phyloP scores from a whole-genome alignment of 2,797 vertebrate genomes.

The Halcyon chelicuti region DNA sequence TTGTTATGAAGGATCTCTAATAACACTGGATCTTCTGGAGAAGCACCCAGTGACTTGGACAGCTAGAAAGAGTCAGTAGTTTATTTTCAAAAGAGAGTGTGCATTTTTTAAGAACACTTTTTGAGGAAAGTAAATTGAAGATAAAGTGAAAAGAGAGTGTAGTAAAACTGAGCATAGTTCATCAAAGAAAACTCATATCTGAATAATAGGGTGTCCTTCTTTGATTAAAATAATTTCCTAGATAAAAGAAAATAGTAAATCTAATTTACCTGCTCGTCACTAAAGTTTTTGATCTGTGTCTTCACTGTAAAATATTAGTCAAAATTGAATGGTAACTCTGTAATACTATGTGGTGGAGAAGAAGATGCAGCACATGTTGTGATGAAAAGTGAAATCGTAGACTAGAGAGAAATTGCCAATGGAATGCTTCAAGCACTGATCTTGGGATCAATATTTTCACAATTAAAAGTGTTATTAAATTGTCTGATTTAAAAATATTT shows the following conservation, averaged over 20 bases:
- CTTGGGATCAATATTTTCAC: neutral
- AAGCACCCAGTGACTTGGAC: neutral
- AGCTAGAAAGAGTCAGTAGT: neutral
- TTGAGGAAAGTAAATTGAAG: neutral
- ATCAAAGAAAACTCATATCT: neutral
- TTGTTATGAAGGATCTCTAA: neutral
- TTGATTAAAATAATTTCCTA: neutral
- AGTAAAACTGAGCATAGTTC: neutral
- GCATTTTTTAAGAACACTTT: neutral
- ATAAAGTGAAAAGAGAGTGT: neutral
- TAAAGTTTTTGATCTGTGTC: neutral
- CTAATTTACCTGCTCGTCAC: neutral
- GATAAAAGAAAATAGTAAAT: neutral
- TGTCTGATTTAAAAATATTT: neutral
- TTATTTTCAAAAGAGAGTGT: neutral
- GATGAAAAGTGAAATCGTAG: neutral
- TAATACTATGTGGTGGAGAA: neutral
- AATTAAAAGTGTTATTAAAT: neutral
- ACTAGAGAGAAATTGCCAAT: neutral
- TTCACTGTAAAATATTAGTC: neutral
- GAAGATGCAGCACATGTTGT: neutral
- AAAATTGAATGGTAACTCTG: neutral
- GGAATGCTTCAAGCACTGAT: neutral
- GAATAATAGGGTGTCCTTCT: neutral
- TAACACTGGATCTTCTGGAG: neutral